Base-by-base conservation (phyloP, 2,888 invertebrate species). In the Drosophila melanosoma region DNA sequence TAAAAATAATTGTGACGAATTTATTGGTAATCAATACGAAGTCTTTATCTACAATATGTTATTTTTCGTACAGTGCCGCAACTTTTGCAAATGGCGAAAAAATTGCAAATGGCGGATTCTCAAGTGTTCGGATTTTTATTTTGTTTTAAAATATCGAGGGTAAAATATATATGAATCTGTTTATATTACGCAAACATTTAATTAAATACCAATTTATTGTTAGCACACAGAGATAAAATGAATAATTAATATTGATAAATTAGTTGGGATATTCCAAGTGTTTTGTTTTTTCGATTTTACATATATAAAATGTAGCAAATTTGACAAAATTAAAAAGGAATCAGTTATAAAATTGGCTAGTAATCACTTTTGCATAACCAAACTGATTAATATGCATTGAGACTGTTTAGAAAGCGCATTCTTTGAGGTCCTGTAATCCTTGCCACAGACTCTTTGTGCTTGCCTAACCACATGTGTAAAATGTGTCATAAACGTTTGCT, bases 401-500 rank as follows among this genome's bases (percentile, higher is more conserved):
- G 48, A 12, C 17, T 64, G 66, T 53, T 66, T 48, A 36, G 56
- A 35, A 58, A 23, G 36, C 36, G 42, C 48, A 60, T 42, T 33
- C 40, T 12, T 45, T 53, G 6, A 45, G n/a, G 29, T 11, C 5
- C n/a, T n/a, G 29, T 2, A 7, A 0, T 17, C 29, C 10, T 6
- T 11, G 29, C 33, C 42, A 8, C 35, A 51, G 35, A 6, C 49
- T 10, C 63, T 63, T 62, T 64, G 56, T 63, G 81, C 42, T 74
- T 75, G 65, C 38, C 60, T 69, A 82, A 84, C 84, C 83, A 73
- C 86, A 89, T 83, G 79, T 85, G 84, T 76, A 77, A 86, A 84
- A 86, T 81, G 71, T 87, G 89, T 82, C 89, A 88, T 69, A 86
- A 83, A 69, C 89, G 89, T 72, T 81, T 81, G 81, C 72, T 76